A percentile compares a stretch with the other conserved stretches of the same genome.
phyloP scores from a whole-genome alignment of 2,797 vertebrate species.

The Pygocentrus nattereri region DNA sequence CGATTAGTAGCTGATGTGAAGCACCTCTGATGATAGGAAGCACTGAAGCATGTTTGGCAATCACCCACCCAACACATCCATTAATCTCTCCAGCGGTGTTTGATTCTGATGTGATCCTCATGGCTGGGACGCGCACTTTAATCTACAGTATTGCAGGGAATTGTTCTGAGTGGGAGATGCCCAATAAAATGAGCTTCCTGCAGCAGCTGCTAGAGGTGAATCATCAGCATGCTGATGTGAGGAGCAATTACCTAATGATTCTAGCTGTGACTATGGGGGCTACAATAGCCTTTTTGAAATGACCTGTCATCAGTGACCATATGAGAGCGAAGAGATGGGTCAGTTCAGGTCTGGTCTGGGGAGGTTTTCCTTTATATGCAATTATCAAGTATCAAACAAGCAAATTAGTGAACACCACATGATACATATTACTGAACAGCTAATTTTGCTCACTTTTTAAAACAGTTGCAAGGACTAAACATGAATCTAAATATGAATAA shows the following conservation, averaged over 20 bases:
- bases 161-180: conserved; percentile 28
- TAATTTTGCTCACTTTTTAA: too few species aligned
- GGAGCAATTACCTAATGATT: conserved; percentile 34
- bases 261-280: not conserved
- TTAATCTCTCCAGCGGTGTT: conserved; percentile 39
- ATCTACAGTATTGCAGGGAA: conserved; percentile 35
- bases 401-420: not conserved
- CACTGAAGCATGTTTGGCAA: conserved; percentile 24
- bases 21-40: conserved; percentile 16
- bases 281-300: conserved; percentile 29
- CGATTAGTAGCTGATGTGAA: conserved; percentile 45
- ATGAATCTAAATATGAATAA: not conserved
- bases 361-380: not conserved
- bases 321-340: not conserved
- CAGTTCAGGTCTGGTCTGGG: not conserved
- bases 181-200: conserved; percentile 18
- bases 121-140: conserved; percentile 35
- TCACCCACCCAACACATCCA: conserved; percentile 41
- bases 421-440: not conserved
- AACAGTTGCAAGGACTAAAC: not conserved
- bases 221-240: conserved; percentile 35
- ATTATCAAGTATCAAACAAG: not conserved
- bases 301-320: conserved; percentile 41
- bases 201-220: conserved; percentile 37
- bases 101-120: conserved; percentile 40